phyloP scores from a whole-genome alignment of 2,113 vertebrate genomes.

The Gymnogyps californianus region DNA sequence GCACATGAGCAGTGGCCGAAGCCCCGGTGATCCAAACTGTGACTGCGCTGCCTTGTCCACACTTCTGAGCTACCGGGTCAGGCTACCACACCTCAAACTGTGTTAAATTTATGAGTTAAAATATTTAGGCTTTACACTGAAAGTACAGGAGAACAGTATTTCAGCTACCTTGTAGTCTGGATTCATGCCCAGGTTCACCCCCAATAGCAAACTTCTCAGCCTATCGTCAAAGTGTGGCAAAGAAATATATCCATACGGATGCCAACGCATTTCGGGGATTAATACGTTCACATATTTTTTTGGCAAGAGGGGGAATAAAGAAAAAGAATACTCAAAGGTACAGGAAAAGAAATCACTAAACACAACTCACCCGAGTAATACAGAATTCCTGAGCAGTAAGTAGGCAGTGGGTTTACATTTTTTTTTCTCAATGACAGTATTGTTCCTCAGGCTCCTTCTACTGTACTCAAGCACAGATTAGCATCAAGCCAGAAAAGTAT shows the following conservation, averaged over 20 bases:
- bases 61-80: neutral
- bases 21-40: neutral
- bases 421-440: conserved; percentile 31
- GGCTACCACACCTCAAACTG: neutral
- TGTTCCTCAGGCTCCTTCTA: conserved; percentile 16
- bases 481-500: neutral
- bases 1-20: neutral
- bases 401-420: neutral
- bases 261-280: neutral
- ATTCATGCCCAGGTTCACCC: neutral
- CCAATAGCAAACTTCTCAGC: neutral
- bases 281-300: neutral
- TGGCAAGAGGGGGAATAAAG: neutral
- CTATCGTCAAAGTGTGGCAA: neutral
- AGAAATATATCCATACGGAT: neutral
- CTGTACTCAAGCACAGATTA: conserved; percentile 31
- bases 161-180: neutral
- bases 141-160: neutral
- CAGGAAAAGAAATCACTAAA: neutral
- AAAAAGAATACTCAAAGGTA: neutral
- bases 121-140: neutral
- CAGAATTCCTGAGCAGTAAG: conserved; percentile 26
- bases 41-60: accelerated
- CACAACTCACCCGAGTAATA: neutral
- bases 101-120: neutral